Evolutionary conservation across 2,113 vertebrate genomes (phyloP).

Genomic region (Pomatostomus ruficeps): DNA sequence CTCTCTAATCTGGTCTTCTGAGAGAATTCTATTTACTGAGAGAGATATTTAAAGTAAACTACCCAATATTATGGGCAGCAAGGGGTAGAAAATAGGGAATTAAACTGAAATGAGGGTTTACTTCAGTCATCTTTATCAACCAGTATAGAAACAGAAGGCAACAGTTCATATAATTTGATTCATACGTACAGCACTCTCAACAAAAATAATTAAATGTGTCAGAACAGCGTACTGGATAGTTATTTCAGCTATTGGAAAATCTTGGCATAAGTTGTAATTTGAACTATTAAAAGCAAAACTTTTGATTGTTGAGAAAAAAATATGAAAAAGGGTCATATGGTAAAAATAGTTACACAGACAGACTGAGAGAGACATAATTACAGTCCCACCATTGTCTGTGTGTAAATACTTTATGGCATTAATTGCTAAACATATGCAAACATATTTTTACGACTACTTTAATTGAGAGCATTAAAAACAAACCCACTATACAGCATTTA

Average conservation of each 20-base stretch:
- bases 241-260: slow-evolving; percentile 47
- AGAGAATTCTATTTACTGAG: slow-evolving; percentile 39
- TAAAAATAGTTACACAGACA: slow-evolving; percentile 42
- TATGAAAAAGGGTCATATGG: neutral
- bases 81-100: neutral
- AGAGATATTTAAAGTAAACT: slow-evolving; percentile 23
- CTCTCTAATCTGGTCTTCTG: neutral
- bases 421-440: slow-evolving; percentile 43
- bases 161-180: slow-evolving; percentile 34
- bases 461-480: neutral
- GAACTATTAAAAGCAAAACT: slow-evolving; percentile 12
- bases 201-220: neutral
- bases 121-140: neutral
- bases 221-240: neutral
- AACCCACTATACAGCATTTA: neutral
- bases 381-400: slow-evolving; percentile 21
- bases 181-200: neutral
- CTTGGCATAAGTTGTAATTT: neutral
- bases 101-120: neutral
- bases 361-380: slow-evolving; percentile 15
- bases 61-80: neutral
- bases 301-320: slow-evolving; percentile 19
- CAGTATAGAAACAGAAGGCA: neutral
- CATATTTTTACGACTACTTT: neutral
- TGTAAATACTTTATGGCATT: slow-evolving; percentile 27